Conservation (phyloP, 2,113 vertebrate genomes). For the Arvicanthis niloticus region DNA sequence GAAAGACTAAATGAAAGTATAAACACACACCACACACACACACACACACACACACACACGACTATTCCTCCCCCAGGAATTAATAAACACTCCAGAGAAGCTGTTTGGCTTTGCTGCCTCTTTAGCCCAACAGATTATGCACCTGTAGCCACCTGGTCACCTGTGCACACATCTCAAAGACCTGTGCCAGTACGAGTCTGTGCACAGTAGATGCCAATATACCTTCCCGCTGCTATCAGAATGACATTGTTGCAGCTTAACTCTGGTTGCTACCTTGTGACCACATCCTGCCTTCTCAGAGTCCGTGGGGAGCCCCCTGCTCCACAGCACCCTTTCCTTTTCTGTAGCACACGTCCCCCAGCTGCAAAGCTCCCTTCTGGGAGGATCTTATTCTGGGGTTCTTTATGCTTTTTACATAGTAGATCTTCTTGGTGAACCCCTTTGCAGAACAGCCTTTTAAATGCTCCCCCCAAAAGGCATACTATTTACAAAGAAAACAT, state of each 20-base stretch:
- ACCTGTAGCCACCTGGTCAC: no score
- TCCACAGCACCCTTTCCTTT: rapidly evolving
- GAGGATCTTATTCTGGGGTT: not conserved
- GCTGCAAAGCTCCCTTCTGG: not conserved
- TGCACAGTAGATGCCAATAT: rapidly evolving
- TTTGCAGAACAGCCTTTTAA: constrained; percentile 22
- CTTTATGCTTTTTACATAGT: not conserved
- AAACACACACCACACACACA: no score
- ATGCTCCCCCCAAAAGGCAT: not conserved
- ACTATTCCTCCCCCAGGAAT: not conserved
- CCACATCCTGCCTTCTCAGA: not conserved
- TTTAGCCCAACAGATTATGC: rapidly evolving
- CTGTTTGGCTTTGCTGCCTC: no score
- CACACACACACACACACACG: no score
- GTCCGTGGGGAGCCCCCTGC: not conserved
- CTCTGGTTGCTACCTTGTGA: not conserved
- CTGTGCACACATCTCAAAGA: not conserved
- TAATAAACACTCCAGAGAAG: constrained; percentile 3
- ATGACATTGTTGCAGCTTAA: not conserved
- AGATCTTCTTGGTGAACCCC: not conserved
- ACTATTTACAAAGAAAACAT: constrained; percentile 22
- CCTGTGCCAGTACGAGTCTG: not conserved
- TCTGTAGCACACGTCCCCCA: not conserved
- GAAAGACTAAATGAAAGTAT: not conserved
- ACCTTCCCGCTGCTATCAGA: no score